Conservation (phyloP, 2,797 vertebrate genomes). For the Chanos chanos region DNA sequence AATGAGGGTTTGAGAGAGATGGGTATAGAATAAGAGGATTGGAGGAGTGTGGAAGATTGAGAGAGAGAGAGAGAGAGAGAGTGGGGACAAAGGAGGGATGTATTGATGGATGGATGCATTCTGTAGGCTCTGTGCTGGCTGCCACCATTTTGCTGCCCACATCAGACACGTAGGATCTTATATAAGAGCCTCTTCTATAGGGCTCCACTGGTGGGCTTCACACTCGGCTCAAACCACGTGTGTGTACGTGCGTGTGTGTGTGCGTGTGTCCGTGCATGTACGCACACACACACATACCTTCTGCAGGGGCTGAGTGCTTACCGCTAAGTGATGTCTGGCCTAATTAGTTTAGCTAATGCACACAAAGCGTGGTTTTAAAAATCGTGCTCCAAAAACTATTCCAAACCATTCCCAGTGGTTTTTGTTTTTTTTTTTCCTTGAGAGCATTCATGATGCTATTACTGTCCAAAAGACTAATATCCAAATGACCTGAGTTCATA, state of each 20-base stretch:
- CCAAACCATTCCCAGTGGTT: too few species aligned
- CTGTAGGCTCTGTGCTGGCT: constrained; percentile 17
- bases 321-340: too few species aligned
- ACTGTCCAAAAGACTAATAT: too few species aligned
- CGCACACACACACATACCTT: background rate
- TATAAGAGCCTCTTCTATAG: constrained; percentile 50
- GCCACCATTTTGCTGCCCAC: constrained; percentile 61
- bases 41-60: background rate
- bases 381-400: too few species aligned
- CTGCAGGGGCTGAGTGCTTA: too few species aligned
- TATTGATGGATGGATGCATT: background rate
- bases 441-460: too few species aligned
- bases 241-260: background rate
- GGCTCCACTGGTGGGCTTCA: background rate
- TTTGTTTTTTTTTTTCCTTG: too few species aligned
- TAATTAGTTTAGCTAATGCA: too few species aligned
- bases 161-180: constrained; percentile 60
- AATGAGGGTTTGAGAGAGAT: too few species aligned
- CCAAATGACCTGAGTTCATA: too few species aligned
- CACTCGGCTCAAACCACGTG: background rate
- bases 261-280: background rate
- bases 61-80: background rate
- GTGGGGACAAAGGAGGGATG: background rate
- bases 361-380: too few species aligned
- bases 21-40: too few species aligned